phyloP scores from a whole-genome alignment of 2,797 vertebrate genomes.

The Limnodromus scolopaceus region DNA sequence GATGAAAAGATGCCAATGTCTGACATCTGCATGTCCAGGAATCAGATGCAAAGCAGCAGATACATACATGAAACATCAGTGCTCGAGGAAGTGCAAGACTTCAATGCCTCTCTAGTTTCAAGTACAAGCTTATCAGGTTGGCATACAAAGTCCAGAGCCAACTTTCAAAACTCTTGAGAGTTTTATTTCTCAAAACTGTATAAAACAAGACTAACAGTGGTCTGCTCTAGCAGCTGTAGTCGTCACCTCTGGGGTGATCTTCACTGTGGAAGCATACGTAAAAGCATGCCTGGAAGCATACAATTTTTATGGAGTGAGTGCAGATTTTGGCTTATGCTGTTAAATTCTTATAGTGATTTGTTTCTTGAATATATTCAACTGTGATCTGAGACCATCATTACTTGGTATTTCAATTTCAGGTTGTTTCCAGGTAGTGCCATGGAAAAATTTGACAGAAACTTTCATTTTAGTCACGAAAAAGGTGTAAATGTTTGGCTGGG shows the following conservation, averaged over 20 bases:
- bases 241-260: neutral
- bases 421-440: neutral
- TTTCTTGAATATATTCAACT: neutral
- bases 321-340: neutral
- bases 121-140: neutral
- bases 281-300: neutral
- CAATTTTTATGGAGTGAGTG: neutral
- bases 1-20: neutral
- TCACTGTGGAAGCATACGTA: neutral
- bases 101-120: neutral
- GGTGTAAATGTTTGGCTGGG: neutral
- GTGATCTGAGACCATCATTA: neutral
- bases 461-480: neutral
- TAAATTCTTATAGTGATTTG: neutral
- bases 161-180: neutral
- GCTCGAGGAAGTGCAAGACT: neutral
- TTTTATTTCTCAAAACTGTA: neutral
- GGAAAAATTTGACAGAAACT: neutral
- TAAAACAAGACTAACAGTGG: neutral
- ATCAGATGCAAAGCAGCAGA: neutral
- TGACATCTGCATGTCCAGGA: neutral
- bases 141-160: neutral
- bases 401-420: neutral
- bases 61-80: accelerated
- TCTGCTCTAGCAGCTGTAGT: neutral